Conservation (phyloP, 2,113 vertebrate species). For the Anguilla rostrata region DNA sequence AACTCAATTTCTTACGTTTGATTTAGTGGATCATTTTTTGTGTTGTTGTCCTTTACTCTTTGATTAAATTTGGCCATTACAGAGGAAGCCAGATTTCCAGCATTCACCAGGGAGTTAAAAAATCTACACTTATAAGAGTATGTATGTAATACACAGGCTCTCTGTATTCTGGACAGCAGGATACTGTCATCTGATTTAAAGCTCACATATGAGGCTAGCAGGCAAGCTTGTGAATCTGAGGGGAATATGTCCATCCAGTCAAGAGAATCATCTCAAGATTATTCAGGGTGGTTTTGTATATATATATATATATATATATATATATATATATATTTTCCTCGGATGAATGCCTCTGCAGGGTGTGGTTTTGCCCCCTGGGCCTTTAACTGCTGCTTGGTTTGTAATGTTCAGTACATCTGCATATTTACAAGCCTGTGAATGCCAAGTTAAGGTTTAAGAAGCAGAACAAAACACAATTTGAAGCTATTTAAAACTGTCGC, state of each 20-base stretch:
- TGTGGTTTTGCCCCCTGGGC: not conserved
- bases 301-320: not conserved
- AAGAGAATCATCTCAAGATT: not conserved
- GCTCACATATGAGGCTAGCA: not conserved
- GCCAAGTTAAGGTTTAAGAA: not conserved
- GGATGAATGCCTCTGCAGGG: not conserved
- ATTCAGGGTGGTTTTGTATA: not conserved
- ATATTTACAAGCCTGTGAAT: not conserved
- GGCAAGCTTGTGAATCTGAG: not conserved
- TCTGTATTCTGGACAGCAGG: not conserved
- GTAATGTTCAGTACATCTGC: not conserved
- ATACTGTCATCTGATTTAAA: not conserved
- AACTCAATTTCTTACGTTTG: not conserved
- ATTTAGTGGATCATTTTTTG: not conserved
- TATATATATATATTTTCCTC: not conserved
- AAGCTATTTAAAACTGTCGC: not conserved
- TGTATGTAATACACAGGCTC: not conserved
- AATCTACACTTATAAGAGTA: not conserved
- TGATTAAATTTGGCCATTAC: not conserved
- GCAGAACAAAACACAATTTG: not conserved
- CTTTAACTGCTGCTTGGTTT: constrained; percentile 3
- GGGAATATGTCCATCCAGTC: not conserved
- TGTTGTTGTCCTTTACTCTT: not conserved
- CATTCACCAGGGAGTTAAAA: not conserved
- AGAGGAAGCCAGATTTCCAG: not conserved